Conservation (phyloP, 2,113 vertebrate genomes). For the Gallinago undulata region DNA sequence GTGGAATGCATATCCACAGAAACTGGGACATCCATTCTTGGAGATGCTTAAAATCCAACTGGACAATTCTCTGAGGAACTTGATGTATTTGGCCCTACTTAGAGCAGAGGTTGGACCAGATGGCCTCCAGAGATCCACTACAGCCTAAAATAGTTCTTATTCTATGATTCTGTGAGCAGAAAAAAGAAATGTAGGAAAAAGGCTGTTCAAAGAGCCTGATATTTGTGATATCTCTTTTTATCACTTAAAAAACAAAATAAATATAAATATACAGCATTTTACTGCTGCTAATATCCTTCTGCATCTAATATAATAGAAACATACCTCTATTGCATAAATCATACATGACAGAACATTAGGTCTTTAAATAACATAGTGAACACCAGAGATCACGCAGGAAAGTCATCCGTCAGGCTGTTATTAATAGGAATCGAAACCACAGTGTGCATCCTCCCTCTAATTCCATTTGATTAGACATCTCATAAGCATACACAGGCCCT, state of each 20-base stretch:
- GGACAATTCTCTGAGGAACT: background rate
- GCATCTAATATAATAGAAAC: slow-evolving; percentile 46
- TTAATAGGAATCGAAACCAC: background rate
- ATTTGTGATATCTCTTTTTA: slow-evolving; percentile 4
- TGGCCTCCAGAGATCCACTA: background rate
- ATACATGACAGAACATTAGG: slow-evolving; percentile 54
- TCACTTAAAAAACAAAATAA: background rate
- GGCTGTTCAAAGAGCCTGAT: background rate
- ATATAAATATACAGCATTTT: slow-evolving; percentile 30
- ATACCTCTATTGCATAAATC: slow-evolving; percentile 59
- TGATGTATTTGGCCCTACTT: background rate
- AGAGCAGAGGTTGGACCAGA: background rate
- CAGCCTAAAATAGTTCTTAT: background rate
- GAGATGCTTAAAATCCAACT: background rate
- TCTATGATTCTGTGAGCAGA: background rate
- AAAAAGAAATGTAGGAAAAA: background rate
- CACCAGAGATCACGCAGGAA: background rate
- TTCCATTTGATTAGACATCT: slow-evolving; percentile 32
- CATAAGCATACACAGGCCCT: background rate
- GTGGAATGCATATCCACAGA: background rate
- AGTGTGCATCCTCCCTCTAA: slow-evolving; percentile 25
- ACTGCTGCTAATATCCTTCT: slow-evolving; percentile 46
- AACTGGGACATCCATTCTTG: background rate
- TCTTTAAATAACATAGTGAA: slow-evolving; percentile 61
- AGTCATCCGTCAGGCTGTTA: slow-evolving; percentile 50